Evolutionary conservation across 2,797 vertebrate genomes (phyloP).

Genomic region (Sebastes minor): DNA sequence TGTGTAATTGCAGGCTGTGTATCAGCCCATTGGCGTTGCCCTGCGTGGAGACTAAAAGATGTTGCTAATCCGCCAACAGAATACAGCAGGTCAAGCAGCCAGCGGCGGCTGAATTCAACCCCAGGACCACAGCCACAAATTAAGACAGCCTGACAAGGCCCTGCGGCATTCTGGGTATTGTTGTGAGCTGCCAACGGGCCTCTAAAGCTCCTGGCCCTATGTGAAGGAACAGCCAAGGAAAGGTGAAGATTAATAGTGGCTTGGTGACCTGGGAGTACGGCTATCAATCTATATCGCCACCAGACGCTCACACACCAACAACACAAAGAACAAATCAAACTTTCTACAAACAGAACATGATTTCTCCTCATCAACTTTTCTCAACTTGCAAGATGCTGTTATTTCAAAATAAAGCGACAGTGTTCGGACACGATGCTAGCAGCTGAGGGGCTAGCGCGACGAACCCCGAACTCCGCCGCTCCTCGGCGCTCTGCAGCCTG

Average conservation of each 20-base stretch:
- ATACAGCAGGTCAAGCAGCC: constrained; percentile 77
- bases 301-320: constrained; percentile 9
- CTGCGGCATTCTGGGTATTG: constrained; percentile 73
- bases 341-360: not conserved
- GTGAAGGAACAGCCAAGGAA: constrained; percentile 66
- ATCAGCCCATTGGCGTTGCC: constrained; percentile 54
- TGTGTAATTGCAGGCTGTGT: constrained; percentile 69
- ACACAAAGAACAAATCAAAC: not conserved
- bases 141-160: constrained; percentile 76
- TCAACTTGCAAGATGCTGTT: not conserved
- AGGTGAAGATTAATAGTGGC: constrained; percentile 78
- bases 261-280: constrained; percentile 68
- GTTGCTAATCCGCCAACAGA: constrained; percentile 76
- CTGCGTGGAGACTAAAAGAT: constrained; percentile 69
- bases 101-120: constrained; percentile 73
- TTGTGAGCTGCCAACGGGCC: constrained; percentile 67
- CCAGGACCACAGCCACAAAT: constrained; percentile 78
- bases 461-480: constrained; percentile 37
- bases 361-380: not conserved
- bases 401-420: not conserved
- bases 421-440: not conserved
- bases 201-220: constrained; percentile 59
- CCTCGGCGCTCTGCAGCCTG: constrained; percentile 45
- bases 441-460: constrained; percentile 14
- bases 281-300: constrained; percentile 63